Percentiles rank a stretch among this genome's conserved stretches.
These are phyloP conservation scores for Andinoacara biseriatus DNA, from an alignment of 2,113 vertebrate genomes.

Conservation along the genomic window DNA sequence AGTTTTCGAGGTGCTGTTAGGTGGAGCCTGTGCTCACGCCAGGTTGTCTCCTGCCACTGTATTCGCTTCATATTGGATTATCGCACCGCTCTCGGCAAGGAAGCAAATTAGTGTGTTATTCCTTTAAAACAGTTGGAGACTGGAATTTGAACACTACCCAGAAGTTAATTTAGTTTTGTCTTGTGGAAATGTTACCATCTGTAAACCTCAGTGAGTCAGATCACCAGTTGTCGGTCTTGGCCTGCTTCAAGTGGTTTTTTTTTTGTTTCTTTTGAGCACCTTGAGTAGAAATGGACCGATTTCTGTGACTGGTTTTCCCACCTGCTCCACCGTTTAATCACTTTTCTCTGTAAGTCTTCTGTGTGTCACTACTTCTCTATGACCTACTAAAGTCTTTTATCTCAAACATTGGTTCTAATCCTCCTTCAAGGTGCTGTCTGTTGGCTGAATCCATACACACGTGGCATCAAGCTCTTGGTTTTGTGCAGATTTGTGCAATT, in stretches of 20 bases:
- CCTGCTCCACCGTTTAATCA: conserved; percentile 10
- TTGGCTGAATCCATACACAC: conserved; percentile 59
- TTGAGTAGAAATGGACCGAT: conserved; percentile 13
- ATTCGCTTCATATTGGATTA: background rate
- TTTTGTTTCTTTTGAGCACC: background rate
- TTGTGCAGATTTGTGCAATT: conserved; percentile 55
- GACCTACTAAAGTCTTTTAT: conserved; percentile 40
- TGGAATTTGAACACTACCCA: conserved; percentile 51
- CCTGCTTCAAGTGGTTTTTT: conserved; percentile 11
- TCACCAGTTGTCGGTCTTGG: background rate
- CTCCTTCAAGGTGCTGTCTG: conserved; percentile 72
- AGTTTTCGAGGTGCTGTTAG: background rate
- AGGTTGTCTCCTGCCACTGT: background rate
- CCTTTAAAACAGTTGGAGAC: conserved; percentile 8
- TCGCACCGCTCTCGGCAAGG: background rate
- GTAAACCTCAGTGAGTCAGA: conserved; percentile 4
- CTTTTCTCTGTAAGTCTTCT: conserved; percentile 19
- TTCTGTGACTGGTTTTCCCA: background rate
- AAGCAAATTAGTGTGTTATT: background rate
- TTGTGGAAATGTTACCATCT: conserved; percentile 11
- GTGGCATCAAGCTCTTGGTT: conserved; percentile 41
- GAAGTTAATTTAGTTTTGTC: background rate
- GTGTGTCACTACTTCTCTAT: conserved; percentile 50
- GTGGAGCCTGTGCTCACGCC: background rate
- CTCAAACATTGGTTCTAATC: conserved; percentile 43